phyloP scores from a whole-genome alignment of 1,140 invertebrate genomes.

The Solen grandis region DNA sequence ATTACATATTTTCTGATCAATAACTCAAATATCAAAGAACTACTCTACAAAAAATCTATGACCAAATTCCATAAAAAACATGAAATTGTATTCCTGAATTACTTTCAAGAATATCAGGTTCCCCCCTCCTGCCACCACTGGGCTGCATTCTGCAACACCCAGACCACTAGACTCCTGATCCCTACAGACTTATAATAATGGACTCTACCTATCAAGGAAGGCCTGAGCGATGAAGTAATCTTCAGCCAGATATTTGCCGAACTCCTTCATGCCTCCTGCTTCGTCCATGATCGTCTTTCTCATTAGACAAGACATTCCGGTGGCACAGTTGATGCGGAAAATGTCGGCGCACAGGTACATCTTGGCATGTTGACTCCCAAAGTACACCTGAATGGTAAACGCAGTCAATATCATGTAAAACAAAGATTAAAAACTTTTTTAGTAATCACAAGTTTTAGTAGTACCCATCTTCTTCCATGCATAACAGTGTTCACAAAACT shows the following conservation, averaged over 20 bases:
- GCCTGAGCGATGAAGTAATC: constrained; percentile 98
- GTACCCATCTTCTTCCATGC: too few relatives aligned
- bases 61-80: too few relatives aligned
- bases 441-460: neutral
- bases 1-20: too few relatives aligned
- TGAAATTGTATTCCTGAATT: too few relatives aligned
- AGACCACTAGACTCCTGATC: too few relatives aligned
- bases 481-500: too few relatives aligned
- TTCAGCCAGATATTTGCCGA: constrained; percentile 97
- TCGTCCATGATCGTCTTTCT: constrained; percentile 95
- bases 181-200: too few relatives aligned
- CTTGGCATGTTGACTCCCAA: constrained; percentile 97
- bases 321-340: constrained; percentile 96
- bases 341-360: constrained; percentile 97
- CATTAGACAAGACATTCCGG: constrained; percentile 98
- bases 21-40: too few relatives aligned
- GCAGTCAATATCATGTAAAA: neutral
- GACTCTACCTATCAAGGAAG: constrained; percentile 86
- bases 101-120: too few relatives aligned
- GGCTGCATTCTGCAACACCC: too few relatives aligned
- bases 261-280: constrained; percentile 93
- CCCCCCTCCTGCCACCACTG: too few relatives aligned
- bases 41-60: too few relatives aligned
- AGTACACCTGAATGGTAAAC: constrained; percentile 88
- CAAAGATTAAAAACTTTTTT: neutral